phyloP scores from a whole-genome alignment of 2,113 vertebrate species.

The Scolopax mira region DNA sequence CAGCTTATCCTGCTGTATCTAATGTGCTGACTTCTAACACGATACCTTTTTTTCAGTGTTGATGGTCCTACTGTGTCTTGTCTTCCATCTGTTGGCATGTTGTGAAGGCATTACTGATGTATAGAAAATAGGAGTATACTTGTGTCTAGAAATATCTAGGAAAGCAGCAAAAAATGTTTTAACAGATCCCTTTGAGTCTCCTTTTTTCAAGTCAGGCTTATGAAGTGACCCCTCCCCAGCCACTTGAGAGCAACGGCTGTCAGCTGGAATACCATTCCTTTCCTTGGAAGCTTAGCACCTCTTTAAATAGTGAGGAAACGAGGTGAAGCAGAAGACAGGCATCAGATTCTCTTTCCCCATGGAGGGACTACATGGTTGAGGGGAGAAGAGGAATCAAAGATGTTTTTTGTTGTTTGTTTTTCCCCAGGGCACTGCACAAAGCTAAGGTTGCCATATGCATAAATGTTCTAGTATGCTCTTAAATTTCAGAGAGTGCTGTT shows the following conservation, averaged over 20 bases:
- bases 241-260: not conserved
- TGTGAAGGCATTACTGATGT: not conserved
- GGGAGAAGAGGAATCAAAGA: too few relatives aligned
- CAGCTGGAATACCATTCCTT: not conserved
- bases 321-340: too few relatives aligned
- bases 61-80: not conserved
- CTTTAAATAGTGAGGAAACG: not conserved
- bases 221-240: not conserved
- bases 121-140: not conserved
- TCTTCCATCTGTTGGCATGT: fast-evolving
- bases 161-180: not conserved
- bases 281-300: not conserved
- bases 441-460: not conserved
- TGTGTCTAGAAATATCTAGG: not conserved
- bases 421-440: not conserved
- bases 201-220: not conserved
- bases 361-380: too few relatives aligned
- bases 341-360: too few relatives aligned
- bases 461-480: not conserved
- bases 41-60: not conserved
- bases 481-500: not conserved
- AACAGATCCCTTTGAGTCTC: fast-evolving
- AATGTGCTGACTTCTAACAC: not conserved
- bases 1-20: not conserved
- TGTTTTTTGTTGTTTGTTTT: not conserved